Evolutionary conservation across 2,888 invertebrate genomes (phyloP).

Genomic region (Himalopsyche japonica): DNA sequence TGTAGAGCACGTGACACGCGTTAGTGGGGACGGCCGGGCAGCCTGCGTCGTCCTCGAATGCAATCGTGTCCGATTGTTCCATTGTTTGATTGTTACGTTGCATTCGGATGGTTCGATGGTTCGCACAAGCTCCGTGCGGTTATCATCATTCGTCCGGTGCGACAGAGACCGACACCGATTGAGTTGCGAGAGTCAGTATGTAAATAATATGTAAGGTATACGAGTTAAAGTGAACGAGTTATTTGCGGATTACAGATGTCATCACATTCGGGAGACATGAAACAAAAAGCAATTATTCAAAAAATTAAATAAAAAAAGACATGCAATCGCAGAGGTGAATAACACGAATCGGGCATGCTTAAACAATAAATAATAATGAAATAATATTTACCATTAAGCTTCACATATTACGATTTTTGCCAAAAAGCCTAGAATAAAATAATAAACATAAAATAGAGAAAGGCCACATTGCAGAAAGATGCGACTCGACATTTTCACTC

Average conservation of each 20-base stretch:
- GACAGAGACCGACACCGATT: conserved; percentile 34
- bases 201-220: conserved; percentile 24
- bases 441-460: conserved; percentile 1
- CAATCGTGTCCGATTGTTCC: background rate
- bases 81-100: background rate
- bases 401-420: conserved; percentile 35
- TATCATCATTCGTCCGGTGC: conserved; percentile 6
- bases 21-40: conserved; percentile 52
- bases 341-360: conserved; percentile 31
- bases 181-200: conserved; percentile 20
- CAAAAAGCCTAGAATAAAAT: conserved; percentile 37
- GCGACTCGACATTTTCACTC: background rate
- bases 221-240: conserved; percentile 31
- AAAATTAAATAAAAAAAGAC: conserved; percentile 8
- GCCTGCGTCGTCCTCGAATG: background rate
- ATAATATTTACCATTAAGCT: conserved; percentile 39
- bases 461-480: background rate
- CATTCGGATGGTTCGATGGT: background rate
- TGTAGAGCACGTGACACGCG: conserved; percentile 93
- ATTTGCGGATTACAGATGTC: conserved; percentile 38
- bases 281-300: conserved; percentile 55
- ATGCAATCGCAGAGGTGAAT: conserved; percentile 20
- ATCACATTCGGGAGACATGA: conserved; percentile 59
- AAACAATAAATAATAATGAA: conserved; percentile 50
- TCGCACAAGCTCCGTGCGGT: conserved; percentile 1